These are phyloP conservation scores for Chelon labrosus DNA, from an alignment of 2,797 vertebrate genomes.

Conservation along the genomic window DNA sequence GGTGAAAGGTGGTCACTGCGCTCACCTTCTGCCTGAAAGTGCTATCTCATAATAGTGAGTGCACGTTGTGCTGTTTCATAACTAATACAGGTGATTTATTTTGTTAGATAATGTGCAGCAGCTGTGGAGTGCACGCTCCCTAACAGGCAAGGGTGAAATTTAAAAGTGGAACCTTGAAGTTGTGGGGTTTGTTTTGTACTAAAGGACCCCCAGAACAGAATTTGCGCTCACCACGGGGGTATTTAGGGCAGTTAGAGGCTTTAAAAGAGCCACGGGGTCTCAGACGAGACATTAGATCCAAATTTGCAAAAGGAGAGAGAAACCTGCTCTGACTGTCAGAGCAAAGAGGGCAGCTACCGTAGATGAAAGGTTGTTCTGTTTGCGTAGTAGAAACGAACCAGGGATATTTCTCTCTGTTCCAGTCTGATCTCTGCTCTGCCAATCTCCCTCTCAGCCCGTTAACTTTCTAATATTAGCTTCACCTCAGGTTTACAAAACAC, in stretches of 20 bases:
- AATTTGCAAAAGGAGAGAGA: neutral
- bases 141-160: neutral
- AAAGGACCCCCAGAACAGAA: neutral
- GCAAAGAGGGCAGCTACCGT: neutral
- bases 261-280: neutral
- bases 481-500: conserved; percentile 79
- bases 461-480: conserved; percentile 78
- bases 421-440: conserved; percentile 38
- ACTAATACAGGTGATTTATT: conserved; percentile 44
- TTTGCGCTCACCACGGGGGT: neutral
- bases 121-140: neutral
- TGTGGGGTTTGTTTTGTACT: conserved; percentile 1
- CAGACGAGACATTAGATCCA: neutral
- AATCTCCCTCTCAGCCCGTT: conserved; percentile 37
- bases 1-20: conserved; percentile 6
- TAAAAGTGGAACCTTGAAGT: neutral
- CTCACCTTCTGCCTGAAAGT: conserved; percentile 11
- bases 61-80: conserved; percentile 40
- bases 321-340: neutral
- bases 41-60: conserved; percentile 2
- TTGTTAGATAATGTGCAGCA: conserved; percentile 31
- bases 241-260: neutral
- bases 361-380: conserved; percentile 12
- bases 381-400: conserved; percentile 13
- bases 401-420: conserved; percentile 9